Percentiles rank a stretch among this genome's conserved stretches.
Evolutionary conservation across 2,797 vertebrate species (phyloP).

Genomic region (Channallabes apus): DNA sequence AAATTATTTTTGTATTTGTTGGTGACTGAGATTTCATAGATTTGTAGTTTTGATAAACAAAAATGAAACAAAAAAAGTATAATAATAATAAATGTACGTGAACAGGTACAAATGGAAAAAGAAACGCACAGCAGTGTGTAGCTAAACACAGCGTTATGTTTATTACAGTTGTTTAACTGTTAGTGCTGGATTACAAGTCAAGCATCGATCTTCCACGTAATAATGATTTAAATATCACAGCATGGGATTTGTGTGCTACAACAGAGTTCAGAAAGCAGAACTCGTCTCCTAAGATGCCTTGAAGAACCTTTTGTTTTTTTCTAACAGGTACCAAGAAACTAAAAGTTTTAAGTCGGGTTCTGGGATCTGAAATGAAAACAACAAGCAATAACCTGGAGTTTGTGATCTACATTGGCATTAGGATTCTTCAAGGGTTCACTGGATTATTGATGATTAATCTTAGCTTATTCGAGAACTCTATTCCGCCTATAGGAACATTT

Average conservation of each 20-base stretch:
- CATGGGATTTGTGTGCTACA: not conserved
- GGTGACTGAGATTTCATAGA: conserved; percentile 16
- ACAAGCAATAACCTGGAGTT: not conserved
- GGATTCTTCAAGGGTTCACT: not conserved
- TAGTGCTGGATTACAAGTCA: too few relatives aligned
- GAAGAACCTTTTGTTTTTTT: not conserved
- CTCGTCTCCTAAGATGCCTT: not conserved
- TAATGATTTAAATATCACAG: not conserved
- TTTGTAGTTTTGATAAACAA: conserved; percentile 35
- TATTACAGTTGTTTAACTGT: not conserved
- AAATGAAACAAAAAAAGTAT: conserved; percentile 29
- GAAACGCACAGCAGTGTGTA: too few relatives aligned
- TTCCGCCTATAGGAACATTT: not conserved
- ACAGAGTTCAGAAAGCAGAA: not conserved
- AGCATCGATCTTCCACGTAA: not conserved
- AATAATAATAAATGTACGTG: not conserved
- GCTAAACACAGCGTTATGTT: not conserved
- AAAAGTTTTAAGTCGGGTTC: not conserved
- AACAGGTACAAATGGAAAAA: too few relatives aligned
- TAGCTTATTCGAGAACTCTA: not conserved
- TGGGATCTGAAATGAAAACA: not conserved
- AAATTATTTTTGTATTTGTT: not conserved
- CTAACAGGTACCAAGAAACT: not conserved
- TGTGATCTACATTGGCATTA: not conserved
- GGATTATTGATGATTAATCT: not conserved